Evolutionary conservation across 2,797 vertebrate species (phyloP).

Genomic region (Acipenser ruthenus): DNA sequence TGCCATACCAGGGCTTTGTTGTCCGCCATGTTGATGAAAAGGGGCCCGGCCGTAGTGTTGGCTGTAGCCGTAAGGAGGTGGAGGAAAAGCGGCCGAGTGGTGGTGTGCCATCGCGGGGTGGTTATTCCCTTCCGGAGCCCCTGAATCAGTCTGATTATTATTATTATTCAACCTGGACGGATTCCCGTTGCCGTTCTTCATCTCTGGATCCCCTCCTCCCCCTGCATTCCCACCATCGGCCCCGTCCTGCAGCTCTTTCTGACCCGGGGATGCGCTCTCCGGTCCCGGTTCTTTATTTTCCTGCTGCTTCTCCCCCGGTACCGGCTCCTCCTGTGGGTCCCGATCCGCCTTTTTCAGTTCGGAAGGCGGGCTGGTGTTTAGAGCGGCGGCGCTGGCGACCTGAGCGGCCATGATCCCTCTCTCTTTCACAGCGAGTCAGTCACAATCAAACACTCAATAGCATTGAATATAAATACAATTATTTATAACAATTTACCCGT

Average conservation of each 20-base stretch:
- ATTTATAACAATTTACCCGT: constrained; percentile 70
- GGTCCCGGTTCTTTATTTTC: constrained; percentile 67
- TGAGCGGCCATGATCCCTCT: constrained; percentile 94
- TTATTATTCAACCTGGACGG: constrained; percentile 73
- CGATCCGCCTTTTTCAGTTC: constrained; percentile 95
- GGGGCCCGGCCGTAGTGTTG: constrained; percentile 80
- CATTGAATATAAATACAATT: constrained; percentile 74
- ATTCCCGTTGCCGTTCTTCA: constrained; percentile 96
- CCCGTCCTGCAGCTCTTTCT: constrained; percentile 84
- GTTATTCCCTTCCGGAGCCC: constrained; percentile 64
- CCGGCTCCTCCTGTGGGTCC: constrained; percentile 76
- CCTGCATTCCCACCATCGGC: constrained; percentile 78
- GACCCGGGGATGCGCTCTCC: constrained; percentile 65
- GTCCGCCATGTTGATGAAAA: constrained; percentile 90
- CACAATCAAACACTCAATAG: constrained; percentile 68
- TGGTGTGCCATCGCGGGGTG: constrained; percentile 68
- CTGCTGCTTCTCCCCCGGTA: constrained; percentile 77
- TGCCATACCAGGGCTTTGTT: constrained; percentile 93
- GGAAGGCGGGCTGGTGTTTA: constrained; percentile 82
- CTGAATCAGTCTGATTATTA: constrained; percentile 65
- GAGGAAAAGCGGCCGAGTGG: constrained; percentile 77
- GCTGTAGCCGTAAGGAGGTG: constrained; percentile 67
- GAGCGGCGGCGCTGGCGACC: constrained; percentile 93
- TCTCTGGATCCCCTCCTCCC: constrained; percentile 87
- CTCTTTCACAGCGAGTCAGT: constrained; percentile 67